phyloP scores from a whole-genome alignment of 2,888 invertebrate species.

The Chymomyza procnemis region DNA sequence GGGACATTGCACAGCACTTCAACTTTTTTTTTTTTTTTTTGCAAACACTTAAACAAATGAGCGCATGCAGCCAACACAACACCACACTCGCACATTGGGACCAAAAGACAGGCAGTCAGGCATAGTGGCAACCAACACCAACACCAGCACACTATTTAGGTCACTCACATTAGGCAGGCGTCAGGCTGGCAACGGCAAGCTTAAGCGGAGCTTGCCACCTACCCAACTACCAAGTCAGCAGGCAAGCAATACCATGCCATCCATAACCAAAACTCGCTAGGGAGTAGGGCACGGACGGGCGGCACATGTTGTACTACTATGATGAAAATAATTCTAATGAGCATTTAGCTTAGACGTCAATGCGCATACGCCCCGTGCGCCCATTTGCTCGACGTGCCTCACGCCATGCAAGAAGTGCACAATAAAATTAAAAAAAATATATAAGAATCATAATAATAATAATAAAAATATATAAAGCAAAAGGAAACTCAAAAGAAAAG shows the following conservation, averaged over 20 bases:
- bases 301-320: slow-evolving; percentile 11
- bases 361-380: background rate
- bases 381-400: background rate
- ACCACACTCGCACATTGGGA: background rate
- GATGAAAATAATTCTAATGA: slow-evolving; percentile 59
- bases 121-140: slow-evolving; percentile 36
- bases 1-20: slow-evolving; percentile 34
- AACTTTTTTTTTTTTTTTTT: too few relatives aligned
- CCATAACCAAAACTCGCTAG: slow-evolving; percentile 9
- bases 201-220: slow-evolving; percentile 16
- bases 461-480: background rate
- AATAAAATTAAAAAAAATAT: background rate
- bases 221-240: background rate
- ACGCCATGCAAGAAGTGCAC: background rate
- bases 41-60: slow-evolving; percentile 62
- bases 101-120: slow-evolving; percentile 16
- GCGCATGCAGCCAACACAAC: slow-evolving; percentile 37
- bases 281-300: slow-evolving; percentile 4
- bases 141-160: slow-evolving; percentile 67
- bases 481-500: slow-evolving; percentile 4
- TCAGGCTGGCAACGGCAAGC: slow-evolving; percentile 38
- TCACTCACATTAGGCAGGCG: slow-evolving; percentile 73
- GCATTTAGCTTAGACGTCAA: slow-evolving; percentile 45
- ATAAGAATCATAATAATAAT: background rate
- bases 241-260: too few relatives aligned